Conservation (phyloP, 2,113 vertebrate species). For the Amia ocellicauda region DNA sequence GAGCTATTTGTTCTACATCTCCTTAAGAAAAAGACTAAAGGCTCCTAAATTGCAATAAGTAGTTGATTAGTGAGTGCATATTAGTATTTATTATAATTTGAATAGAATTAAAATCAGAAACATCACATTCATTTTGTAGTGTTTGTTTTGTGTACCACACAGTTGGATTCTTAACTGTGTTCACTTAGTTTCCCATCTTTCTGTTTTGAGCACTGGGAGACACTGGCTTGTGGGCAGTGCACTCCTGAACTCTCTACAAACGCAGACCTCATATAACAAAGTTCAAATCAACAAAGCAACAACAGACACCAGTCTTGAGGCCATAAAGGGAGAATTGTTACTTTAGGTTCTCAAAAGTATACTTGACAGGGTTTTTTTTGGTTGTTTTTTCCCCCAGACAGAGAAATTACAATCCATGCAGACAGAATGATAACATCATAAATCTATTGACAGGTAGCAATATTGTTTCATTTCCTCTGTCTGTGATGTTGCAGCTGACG, state of each 20-base stretch:
- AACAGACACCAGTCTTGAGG: conserved; percentile 9
- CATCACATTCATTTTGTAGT: no score
- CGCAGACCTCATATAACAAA: conserved; percentile 2
- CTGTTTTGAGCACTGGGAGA: no score
- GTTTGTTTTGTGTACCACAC: no score
- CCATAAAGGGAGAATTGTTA: conserved; percentile 9
- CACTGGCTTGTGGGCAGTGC: no score
- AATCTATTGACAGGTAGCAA: conserved; percentile 24
- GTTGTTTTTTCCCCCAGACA: conserved; percentile 1
- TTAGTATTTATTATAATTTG: no score
- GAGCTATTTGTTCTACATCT: no score
- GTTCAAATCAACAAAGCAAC: conserved; percentile 9
- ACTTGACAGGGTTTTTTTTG: conserved; percentile 6
- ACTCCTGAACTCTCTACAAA: conserved; percentile 14
- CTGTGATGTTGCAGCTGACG: conserved; percentile 11
- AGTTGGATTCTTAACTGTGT: no score
- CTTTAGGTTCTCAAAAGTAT: not conserved
- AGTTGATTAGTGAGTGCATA: no score
- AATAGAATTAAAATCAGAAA: no score
- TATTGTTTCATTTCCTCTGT: conserved; percentile 17
- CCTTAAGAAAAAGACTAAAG: no score
- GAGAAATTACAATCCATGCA: conserved; percentile 17
- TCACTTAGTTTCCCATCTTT: no score
- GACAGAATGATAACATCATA: conserved; percentile 26
- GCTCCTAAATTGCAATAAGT: no score